These are phyloP conservation scores for Tokudaia tokunoshimensis DNA, from an alignment of 2,797 vertebrate genomes.

Conservation along the genomic window DNA sequence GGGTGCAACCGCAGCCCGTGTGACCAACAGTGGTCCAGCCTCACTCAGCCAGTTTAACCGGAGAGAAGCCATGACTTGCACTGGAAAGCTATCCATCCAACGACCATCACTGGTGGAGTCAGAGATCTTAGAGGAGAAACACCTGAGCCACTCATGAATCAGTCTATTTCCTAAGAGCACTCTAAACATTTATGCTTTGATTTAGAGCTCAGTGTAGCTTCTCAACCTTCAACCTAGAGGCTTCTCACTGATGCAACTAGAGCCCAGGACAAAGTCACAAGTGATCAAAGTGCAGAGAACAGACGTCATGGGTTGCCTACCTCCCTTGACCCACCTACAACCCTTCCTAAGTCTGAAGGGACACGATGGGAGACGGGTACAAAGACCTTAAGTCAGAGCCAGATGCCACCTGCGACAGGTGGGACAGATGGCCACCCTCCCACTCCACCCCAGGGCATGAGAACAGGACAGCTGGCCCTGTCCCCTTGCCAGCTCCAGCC, in stretches of 20 bases:
- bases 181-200: neutral
- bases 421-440: neutral
- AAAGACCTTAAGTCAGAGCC: neutral
- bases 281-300: neutral
- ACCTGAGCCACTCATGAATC: neutral
- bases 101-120: neutral
- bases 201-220: neutral
- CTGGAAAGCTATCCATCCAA: neutral
- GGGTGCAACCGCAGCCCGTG: too few relatives aligned
- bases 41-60: too few relatives aligned
- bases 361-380: too few relatives aligned
- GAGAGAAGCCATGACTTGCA: neutral
- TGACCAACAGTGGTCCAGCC: too few relatives aligned
- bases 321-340: neutral
- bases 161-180: neutral
- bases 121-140: neutral
- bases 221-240: neutral
- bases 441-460: neutral
- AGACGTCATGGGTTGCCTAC: neutral
- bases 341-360: neutral
- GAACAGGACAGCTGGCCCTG: neutral
- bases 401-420: neutral
- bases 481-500: neutral
- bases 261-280: neutral
- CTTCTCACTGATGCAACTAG: neutral